Evolutionary conservation across 1,140 invertebrate genomes (phyloP).

Genomic region (Cardiocondyla obscurior): DNA sequence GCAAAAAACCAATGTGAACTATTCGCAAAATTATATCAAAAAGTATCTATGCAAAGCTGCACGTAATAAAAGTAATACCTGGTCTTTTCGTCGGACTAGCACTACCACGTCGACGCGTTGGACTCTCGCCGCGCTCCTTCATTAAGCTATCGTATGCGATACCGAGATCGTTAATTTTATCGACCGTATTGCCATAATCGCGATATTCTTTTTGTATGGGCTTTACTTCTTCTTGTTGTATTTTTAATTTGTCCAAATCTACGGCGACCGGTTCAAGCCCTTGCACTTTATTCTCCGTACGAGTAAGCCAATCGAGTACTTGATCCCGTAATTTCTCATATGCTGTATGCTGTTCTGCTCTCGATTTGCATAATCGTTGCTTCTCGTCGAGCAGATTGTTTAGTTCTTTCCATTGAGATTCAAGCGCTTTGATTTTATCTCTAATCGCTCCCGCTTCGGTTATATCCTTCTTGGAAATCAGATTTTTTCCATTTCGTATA

Average conservation of each 20-base stretch:
- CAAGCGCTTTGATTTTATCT: constrained; percentile 93
- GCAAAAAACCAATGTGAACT: neutral
- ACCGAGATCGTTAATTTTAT: constrained; percentile 96
- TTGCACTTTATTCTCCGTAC: constrained; percentile 90
- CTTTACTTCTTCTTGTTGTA: constrained; percentile 94
- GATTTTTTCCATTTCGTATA: constrained; percentile 90
- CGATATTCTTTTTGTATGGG: constrained; percentile 95
- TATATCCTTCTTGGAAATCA: constrained; percentile 95
- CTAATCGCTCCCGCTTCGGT: constrained; percentile 94
- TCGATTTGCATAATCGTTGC: constrained; percentile 90
- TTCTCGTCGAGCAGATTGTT: constrained; percentile 92
- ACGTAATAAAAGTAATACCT: constrained; percentile 81
- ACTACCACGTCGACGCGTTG: constrained; percentile 86
- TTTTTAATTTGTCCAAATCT: constrained; percentile 92
- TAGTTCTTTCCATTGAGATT: constrained; percentile 94
- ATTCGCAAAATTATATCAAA: constrained; percentile 14
- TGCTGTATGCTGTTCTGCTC: constrained; percentile 92
- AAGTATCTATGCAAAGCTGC: constrained; percentile 17
- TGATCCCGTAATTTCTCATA: constrained; percentile 94
- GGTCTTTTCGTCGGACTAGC: constrained; percentile 90
- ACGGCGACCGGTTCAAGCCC: constrained; percentile 93
- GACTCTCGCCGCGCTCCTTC: constrained; percentile 90
- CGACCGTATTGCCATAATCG: constrained; percentile 93
- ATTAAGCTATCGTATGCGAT: constrained; percentile 92
- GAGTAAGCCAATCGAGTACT: constrained; percentile 93